Conservation (phyloP, 2,113 vertebrate species). For the Aplodontia rufa region DNA sequence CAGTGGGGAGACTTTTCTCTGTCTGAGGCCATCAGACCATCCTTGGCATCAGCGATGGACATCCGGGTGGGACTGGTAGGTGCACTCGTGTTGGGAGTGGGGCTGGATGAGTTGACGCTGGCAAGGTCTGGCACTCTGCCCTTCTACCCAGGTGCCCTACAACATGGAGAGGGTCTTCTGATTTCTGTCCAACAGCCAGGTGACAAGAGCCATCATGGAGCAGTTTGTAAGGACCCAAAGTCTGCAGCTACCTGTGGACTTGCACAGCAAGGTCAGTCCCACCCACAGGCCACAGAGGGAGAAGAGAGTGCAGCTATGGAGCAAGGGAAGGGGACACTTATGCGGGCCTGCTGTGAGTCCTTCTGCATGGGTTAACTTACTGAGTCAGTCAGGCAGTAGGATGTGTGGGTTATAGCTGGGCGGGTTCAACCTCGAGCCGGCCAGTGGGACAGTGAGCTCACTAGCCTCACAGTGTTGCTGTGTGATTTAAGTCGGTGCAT, state of each 20-base stretch:
- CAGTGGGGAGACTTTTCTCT: constrained; percentile 92
- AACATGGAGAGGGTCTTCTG: constrained; percentile 97
- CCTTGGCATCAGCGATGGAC: constrained; percentile 94
- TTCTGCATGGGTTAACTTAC: neutral
- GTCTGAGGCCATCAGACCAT: constrained; percentile 82
- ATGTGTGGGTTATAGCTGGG: neutral
- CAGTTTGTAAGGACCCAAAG: constrained; percentile 85
- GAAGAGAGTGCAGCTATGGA: neutral
- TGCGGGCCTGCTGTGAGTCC: neutral
- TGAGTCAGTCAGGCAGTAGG: neutral
- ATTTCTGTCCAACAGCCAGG: constrained; percentile 85
- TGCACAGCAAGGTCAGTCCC: constrained; percentile 84
- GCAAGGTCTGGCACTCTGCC: neutral
- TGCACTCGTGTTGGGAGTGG: neutral
- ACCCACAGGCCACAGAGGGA: rapidly evolving
- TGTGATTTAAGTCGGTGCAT: neutral
- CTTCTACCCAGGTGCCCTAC: constrained; percentile 90
- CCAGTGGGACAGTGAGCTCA: neutral
- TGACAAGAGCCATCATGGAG: constrained; percentile 90
- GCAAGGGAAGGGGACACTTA: neutral
- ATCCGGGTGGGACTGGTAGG: constrained; percentile 88
- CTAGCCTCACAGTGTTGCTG: neutral
- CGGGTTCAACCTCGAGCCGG: neutral
- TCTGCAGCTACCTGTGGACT: constrained; percentile 81
- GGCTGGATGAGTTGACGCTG: neutral